A percentile compares a stretch with the other conserved stretches of the same genome.
Evolutionary conservation across 2,797 vertebrate species (phyloP).

Genomic region (Lacerta viridis): DNA sequence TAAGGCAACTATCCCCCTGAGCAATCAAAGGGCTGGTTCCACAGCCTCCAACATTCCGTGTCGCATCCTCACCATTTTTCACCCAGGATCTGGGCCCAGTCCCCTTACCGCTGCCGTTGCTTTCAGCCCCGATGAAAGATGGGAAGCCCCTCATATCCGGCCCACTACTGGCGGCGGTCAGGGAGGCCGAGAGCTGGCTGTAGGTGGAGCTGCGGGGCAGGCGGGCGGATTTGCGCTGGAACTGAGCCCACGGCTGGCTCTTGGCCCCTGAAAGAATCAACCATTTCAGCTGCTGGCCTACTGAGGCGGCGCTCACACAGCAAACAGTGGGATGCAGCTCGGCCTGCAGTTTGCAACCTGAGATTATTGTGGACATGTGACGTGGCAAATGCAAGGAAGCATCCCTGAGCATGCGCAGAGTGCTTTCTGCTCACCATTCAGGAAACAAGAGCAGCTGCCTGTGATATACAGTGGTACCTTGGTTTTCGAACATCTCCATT

Average conservation of each 20-base stretch:
- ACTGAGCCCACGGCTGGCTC: conserved; percentile 93
- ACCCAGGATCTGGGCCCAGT: fast-evolving
- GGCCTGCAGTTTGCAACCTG: background rate
- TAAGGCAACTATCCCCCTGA: background rate
- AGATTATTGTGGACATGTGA: background rate
- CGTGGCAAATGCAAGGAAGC: background rate
- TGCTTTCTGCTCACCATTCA: background rate
- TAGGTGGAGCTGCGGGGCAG: conserved; percentile 89
- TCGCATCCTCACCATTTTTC: background rate
- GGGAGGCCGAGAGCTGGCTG: conserved; percentile 89
- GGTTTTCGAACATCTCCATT: no score
- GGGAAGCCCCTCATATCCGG: conserved; percentile 92
- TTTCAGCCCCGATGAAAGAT: conserved; percentile 91
- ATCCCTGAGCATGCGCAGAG: background rate
- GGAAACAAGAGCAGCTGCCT: background rate
- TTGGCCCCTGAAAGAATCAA: conserved; percentile 83
- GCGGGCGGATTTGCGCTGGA: conserved; percentile 90
- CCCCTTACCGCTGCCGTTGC: conserved; percentile 87
- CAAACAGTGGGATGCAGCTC: background rate
- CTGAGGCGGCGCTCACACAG: background rate
- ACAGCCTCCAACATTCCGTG: background rate
- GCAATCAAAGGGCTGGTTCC: background rate
- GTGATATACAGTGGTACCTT: background rate
- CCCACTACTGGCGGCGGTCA: conserved; percentile 90
- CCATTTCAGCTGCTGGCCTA: background rate